A percentile compares a stretch with the other conserved stretches of the same genome.
Evolutionary conservation across 2,113 vertebrate species (phyloP).

Genomic region (Cyphomyrus plagiostoma): DNA sequence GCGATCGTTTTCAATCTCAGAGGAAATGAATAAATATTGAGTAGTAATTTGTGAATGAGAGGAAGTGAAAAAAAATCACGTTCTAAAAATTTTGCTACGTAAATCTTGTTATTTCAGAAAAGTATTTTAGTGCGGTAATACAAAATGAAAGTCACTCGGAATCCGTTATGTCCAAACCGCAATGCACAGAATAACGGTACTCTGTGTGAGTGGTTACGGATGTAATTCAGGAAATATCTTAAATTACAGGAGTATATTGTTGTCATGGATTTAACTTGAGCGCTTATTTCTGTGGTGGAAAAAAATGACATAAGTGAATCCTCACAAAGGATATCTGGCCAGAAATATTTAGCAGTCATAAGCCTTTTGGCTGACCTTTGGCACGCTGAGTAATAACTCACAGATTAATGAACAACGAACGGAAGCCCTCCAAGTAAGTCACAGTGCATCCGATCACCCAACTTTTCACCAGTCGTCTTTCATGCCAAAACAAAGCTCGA

Average conservation of each 20-base stretch:
- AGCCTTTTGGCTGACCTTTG: slow-evolving; percentile 96
- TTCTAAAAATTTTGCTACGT: neutral
- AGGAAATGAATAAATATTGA: neutral
- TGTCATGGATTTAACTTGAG: slow-evolving; percentile 27
- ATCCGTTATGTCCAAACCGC: neutral
- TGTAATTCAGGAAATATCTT: slow-evolving; percentile 19
- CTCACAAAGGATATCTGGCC: slow-evolving; percentile 71
- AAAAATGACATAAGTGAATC: slow-evolving; percentile 64
- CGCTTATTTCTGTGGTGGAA: slow-evolving; percentile 51
- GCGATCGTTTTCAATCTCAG: neutral
- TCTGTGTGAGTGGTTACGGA: neutral
- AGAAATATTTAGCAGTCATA: slow-evolving; percentile 84
- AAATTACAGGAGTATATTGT: slow-evolving; percentile 16
- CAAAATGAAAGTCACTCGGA: neutral
- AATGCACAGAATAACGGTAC: neutral
- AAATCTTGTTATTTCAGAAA: neutral
- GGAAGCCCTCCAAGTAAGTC: slow-evolving; percentile 74
- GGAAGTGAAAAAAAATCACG: neutral
- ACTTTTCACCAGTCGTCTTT: slow-evolving; percentile 59
- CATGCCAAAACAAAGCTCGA: slow-evolving; percentile 53
- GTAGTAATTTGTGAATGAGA: neutral
- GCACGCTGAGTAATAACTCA: slow-evolving; percentile 85
- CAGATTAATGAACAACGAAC: slow-evolving; percentile 99
- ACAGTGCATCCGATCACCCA: slow-evolving; percentile 62
- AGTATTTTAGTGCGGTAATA: neutral